A percentile compares a stretch with the other conserved stretches of the same genome.
Conservation (phyloP, 2,888 invertebrate genomes). For the Plagodis pulveraria region DNA sequence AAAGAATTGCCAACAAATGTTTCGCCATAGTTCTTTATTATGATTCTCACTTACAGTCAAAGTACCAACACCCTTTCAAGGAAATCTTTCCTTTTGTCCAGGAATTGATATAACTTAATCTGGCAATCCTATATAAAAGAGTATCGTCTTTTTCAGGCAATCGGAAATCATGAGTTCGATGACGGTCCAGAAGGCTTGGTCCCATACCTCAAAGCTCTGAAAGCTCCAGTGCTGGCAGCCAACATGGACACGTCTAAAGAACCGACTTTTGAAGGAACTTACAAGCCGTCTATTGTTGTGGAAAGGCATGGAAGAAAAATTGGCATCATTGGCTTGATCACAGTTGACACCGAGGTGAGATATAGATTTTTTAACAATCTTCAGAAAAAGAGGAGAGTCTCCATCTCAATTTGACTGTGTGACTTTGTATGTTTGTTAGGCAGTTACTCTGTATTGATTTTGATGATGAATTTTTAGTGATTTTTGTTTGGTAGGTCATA, state of each 20-base stretch:
- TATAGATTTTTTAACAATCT: neutral
- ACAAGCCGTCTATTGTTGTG: constrained; percentile 87
- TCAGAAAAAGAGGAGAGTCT: no score
- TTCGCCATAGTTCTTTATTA: no score
- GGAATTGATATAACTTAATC: no score
- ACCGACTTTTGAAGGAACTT: constrained; percentile 86
- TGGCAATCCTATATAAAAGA: no score
- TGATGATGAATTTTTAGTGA: neutral
- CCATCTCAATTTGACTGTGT: no score
- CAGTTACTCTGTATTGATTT: neutral
- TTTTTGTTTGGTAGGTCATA: neutral
- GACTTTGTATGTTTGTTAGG: neutral
- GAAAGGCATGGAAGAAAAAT: constrained; percentile 88
- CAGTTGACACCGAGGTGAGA: constrained; percentile 86
- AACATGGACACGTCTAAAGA: constrained; percentile 90
- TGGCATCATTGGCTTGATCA: constrained; percentile 91
- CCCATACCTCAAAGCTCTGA: constrained; percentile 87
- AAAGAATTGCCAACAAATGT: no score
- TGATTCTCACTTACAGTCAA: no score
- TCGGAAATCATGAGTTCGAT: constrained; percentile 96
- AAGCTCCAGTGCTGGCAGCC: constrained; percentile 89
- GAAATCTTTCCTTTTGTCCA: no score
- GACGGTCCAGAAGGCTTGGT: constrained; percentile 88
- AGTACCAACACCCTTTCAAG: no score
- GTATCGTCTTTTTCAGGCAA: constrained; percentile 79